Base-by-base conservation (phyloP, 1,140 invertebrate genomes). In the Tetramorium alpestre region DNA sequence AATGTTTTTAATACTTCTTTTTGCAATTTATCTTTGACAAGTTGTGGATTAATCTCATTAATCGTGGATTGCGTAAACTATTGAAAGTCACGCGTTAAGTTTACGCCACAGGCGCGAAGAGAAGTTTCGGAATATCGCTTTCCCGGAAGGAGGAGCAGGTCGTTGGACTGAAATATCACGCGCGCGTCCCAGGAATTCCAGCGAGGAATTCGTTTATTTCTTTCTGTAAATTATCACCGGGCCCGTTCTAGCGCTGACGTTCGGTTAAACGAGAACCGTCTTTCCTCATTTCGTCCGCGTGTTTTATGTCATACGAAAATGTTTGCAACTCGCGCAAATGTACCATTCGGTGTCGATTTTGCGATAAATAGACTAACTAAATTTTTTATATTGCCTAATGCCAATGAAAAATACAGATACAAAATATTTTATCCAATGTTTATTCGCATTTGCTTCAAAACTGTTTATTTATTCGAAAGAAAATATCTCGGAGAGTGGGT, bases 101-200 rank as follows among this genome's bases (percentile, higher is more conserved):
- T 70, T 28, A 49, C 41, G 25, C 18, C 3, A 25, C 8, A 54
- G 25, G 33, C 13, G 54, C 82, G 54, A 84, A 77, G 76, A 70
- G 81, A 75, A 51, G 70, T 87, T 87, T 85, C 51, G 77, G 78
- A 64, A 54, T 54, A 64, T 76, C 70, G 67, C 81, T 90, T 92
- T 91, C 86, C 89, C 77, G 77, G 70, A 73, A 49, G 65, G 76
- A 70, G 76, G 81, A 76, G 90, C 91, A 93, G 93, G 92, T 94
- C 94, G 92, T 93, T 92, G 92, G 91, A 94, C 94, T 90, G 91
- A 93, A 94, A 93, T 94, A 93, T 93, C 92, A 87, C 92, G 90
- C 93, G 93, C 90, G 86, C 91, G 88, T 81, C 76, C 86, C 88
- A 92, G 85, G 89, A 93, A 94, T 93, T 93, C 91, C 89, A 90